phyloP scores from a whole-genome alignment of 2,113 vertebrate species.

The Balaeniceps rex region DNA sequence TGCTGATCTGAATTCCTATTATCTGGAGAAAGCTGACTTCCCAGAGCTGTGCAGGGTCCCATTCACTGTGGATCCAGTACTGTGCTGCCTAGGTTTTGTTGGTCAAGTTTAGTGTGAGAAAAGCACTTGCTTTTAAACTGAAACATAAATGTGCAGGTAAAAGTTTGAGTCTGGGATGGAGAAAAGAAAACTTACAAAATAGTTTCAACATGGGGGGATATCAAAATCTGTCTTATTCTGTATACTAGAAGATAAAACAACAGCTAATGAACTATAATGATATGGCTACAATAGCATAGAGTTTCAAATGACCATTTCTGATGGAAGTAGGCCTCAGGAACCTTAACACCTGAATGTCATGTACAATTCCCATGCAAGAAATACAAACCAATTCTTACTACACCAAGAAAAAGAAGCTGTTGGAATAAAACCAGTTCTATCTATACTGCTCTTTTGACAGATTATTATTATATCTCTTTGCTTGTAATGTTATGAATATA shows the following conservation, averaged over 20 bases:
- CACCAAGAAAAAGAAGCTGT: neutral
- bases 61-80: neutral
- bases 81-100: neutral
- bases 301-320: neutral
- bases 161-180: neutral
- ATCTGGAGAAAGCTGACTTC: neutral
- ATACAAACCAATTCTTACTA: neutral
- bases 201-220: neutral
- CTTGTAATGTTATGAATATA: neutral
- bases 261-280: neutral
- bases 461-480: neutral
- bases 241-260: neutral
- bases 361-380: neutral
- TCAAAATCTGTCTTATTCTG: neutral
- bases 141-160: neutral
- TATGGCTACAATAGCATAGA: neutral
- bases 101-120: neutral
- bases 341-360: neutral
- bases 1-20: neutral
- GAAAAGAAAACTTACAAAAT: neutral
- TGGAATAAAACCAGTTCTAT: neutral
- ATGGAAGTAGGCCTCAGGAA: neutral
- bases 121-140: neutral
- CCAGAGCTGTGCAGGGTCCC: neutral
- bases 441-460: neutral